Evolutionary conservation across 2,888 invertebrate genomes (phyloP).

Genomic region (Phytoseiulus persimilis): DNA sequence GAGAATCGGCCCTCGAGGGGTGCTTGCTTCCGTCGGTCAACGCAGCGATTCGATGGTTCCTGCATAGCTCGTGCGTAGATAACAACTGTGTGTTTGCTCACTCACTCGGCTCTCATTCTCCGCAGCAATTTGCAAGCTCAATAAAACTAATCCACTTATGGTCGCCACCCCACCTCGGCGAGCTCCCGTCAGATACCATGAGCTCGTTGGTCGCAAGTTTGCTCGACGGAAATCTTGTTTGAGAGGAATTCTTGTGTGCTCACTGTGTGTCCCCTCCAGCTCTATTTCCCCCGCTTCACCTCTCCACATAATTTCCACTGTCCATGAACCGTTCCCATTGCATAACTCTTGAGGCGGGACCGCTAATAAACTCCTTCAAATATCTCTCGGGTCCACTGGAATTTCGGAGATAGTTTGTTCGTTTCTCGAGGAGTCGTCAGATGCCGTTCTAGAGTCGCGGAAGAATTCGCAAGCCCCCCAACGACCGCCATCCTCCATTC

Average conservation of each 20-base stretch:
- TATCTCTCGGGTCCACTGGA: too few relatives aligned
- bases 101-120: not conserved
- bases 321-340: too few relatives aligned
- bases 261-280: not conserved
- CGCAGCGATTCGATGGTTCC: too few relatives aligned
- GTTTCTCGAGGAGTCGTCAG: not conserved
- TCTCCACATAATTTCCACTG: too few relatives aligned
- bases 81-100: not conserved
- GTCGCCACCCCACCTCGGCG: not conserved
- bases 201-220: not conserved
- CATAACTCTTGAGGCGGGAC: too few relatives aligned
- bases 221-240: not conserved
- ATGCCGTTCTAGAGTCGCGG: not conserved
- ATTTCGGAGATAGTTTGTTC: not conserved
- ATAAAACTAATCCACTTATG: not conserved
- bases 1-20: too few relatives aligned
- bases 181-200: not conserved
- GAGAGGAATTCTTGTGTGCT: not conserved
- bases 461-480: not conserved
- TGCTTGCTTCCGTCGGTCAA: too few relatives aligned
- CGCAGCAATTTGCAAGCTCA: not conserved
- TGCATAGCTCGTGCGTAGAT: not conserved
- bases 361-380: too few relatives aligned
- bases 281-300: too few relatives aligned
- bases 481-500: not conserved